Percentiles rank a stretch among this genome's conserved stretches.
Conservation (phyloP, 2,888 invertebrate species). For the Andrena trimmerana region DNA sequence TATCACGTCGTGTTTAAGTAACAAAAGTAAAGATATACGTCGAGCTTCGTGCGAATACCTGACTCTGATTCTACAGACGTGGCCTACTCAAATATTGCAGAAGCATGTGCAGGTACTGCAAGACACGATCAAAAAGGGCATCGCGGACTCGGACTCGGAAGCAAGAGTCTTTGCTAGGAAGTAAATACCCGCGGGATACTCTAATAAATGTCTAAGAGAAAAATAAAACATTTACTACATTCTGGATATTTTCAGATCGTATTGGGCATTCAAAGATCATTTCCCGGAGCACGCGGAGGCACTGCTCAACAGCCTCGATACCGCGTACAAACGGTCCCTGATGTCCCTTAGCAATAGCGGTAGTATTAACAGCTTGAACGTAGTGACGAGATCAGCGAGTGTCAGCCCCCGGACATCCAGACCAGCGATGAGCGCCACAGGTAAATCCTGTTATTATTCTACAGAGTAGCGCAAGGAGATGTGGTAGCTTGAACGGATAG, state of each 20-base stretch:
- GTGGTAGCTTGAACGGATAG: background rate
- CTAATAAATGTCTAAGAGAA: background rate
- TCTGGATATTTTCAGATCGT: slow-evolving; percentile 89
- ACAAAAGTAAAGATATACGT: slow-evolving; percentile 97
- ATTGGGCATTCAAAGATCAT: slow-evolving; percentile 94
- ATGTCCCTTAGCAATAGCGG: slow-evolving; percentile 87
- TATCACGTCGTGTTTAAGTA: slow-evolving; percentile 90
- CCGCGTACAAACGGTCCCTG: slow-evolving; percentile 89
- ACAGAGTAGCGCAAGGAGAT: background rate
- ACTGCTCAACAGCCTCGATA: slow-evolving; percentile 93
- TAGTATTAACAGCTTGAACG: slow-evolving; percentile 86
- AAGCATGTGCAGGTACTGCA: slow-evolving; percentile 91
- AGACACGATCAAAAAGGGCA: slow-evolving; percentile 94
- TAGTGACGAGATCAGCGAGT: slow-evolving; percentile 83
- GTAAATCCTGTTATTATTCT: slow-evolving; percentile 74
- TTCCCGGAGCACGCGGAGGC: slow-evolving; percentile 96
- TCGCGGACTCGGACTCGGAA: slow-evolving; percentile 97
- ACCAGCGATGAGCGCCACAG: slow-evolving; percentile 85
- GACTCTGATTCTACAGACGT: slow-evolving; percentile 92
- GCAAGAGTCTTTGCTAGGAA: slow-evolving; percentile 93
- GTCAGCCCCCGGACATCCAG: slow-evolving; percentile 83
- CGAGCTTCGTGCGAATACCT: slow-evolving; percentile 92
- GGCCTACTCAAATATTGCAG: slow-evolving; percentile 94
- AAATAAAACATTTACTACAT: background rate
- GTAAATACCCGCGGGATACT: slow-evolving; percentile 85